A percentile compares a stretch with the other conserved stretches of the same genome.
Evolutionary conservation across 1,140 invertebrate genomes (phyloP).

Genomic region (Drosophila tsacasi): DNA sequence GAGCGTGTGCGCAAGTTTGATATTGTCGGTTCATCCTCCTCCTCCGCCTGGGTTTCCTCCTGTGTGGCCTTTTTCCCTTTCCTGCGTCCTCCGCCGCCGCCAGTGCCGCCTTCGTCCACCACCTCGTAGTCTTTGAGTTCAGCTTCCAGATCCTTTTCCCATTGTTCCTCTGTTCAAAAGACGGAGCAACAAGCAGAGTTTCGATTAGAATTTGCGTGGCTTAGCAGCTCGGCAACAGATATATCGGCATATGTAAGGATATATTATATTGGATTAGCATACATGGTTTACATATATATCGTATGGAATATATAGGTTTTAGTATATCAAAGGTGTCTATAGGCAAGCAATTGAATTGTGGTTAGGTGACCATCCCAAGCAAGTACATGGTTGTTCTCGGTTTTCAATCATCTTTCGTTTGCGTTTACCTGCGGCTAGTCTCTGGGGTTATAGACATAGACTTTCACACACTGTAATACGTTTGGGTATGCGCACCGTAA

Average conservation of each 20-base stretch:
- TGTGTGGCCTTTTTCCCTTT: constrained; percentile 27
- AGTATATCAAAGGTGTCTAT: constrained; percentile 50
- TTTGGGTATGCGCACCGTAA: constrained; percentile 82
- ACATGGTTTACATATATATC: constrained; percentile 58
- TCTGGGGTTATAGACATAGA: constrained; percentile 71
- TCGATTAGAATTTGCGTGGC: constrained; percentile 70
- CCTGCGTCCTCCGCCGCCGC: constrained; percentile 26
- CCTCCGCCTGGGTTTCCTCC: constrained; percentile 53
- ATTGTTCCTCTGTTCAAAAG: constrained; percentile 92
- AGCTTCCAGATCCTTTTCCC: constrained; percentile 96
- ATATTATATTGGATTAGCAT: constrained; percentile 48
- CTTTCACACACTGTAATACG: constrained; percentile 81
- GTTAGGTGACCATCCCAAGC: constrained; percentile 60
- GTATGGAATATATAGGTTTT: constrained; percentile 37
- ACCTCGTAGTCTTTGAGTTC: constrained; percentile 97
- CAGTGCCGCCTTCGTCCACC: constrained; percentile 87
- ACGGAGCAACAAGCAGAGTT: constrained; percentile 31
- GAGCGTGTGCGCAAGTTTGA: constrained; percentile 83
- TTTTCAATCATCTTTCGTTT: constrained; percentile 30
- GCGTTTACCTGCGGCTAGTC: constrained; percentile 64
- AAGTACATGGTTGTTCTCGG: constrained; percentile 64
- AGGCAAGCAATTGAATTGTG: constrained; percentile 61
- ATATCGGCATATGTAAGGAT: constrained; percentile 32
- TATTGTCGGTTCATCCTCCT: constrained; percentile 82
- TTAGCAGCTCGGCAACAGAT: constrained; percentile 34